These are phyloP conservation scores for Crocodylus rhombifer DNA, from an alignment of 2,797 vertebrate species.

Conservation along the genomic window DNA sequence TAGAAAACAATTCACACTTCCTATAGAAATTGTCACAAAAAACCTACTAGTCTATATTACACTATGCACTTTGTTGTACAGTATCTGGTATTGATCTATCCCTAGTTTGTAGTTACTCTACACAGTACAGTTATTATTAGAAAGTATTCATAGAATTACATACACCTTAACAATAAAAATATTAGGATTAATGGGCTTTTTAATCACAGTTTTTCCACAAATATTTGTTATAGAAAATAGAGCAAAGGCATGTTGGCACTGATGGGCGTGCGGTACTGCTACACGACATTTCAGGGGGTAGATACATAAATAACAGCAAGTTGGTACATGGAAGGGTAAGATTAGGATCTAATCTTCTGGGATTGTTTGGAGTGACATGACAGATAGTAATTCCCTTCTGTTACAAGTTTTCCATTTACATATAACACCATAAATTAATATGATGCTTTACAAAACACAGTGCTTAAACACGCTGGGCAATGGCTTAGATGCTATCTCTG, in stretches of 20 bases:
- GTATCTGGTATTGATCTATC: conserved; percentile 75
- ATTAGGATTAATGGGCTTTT: conserved; percentile 79
- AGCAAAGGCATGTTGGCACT: conserved; percentile 82
- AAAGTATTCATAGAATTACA: conserved; percentile 83
- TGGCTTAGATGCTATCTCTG: background rate
- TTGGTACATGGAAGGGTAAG: conserved; percentile 53
- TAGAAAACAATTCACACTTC: conserved; percentile 84
- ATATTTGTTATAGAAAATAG: conserved; percentile 83
- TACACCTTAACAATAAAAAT: conserved; percentile 85
- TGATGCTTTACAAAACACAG: background rate
- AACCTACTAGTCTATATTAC: conserved; percentile 84
- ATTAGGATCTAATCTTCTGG: conserved; percentile 59
- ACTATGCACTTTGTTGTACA: conserved; percentile 80
- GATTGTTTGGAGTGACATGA: conserved; percentile 65
- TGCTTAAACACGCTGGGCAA: background rate
- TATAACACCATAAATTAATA: background rate
- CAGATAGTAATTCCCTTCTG: conserved; percentile 61
- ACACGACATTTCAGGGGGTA: conserved; percentile 70
- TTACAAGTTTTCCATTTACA: background rate
- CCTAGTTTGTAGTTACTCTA: conserved; percentile 80
- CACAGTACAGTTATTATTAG: conserved; percentile 83
- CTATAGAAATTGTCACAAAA: conserved; percentile 86
- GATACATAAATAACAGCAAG: conserved; percentile 71
- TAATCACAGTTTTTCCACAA: conserved; percentile 84
- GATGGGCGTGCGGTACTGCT: conserved; percentile 65